Evolutionary conservation across 2,797 vertebrate genomes (phyloP), one percentile per base, ranked within the genome.

Genomic region (Chaetophractus vellerosus): DNA sequence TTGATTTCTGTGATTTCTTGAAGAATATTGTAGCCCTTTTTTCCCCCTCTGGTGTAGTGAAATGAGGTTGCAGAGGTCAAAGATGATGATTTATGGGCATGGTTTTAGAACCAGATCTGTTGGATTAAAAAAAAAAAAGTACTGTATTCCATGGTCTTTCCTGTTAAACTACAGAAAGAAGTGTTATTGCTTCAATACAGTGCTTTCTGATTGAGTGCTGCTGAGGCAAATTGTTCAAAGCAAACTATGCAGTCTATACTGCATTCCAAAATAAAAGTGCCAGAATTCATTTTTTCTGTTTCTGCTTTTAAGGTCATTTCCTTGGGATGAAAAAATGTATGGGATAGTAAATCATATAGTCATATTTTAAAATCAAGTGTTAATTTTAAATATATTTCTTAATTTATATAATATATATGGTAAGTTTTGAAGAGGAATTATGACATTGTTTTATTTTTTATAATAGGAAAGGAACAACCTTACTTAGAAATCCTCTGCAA

Each of bases 1-100:
- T 95, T 97, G 96, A 96, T 95, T 97, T 93, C 95, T 82, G 89
- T 91, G 92, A 95, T 93, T 96, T 94, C 95, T 90, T 93, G 57
- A 92, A 74, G 78, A 94, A 94, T 79, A 88, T 86, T 74, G n/a
- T 28, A 93, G 23, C 18, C 48, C n/a, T 64, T 88, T 88, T 45
- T 75, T 52, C 28, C 28, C 33, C 7, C 38, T 88, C 72, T 63
- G 36, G 33, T 94, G 4, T 88, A 94, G 88, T 94, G 82, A 96
- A 95, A 96, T 96, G 90, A 95, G 57, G 92, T 95, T 78, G 38
- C 78, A 92, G 72, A 96, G 78, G 96, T 96, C 96, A 97, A 92
- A 95, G 79, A 75, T 88, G 88, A 90, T 93, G 88, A 96, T 93
- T 94, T 93, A 92, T 94, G 95, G 74, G 81, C 0, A 12, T 90